A percentile compares a stretch with the other conserved stretches of the same genome.
Conservation (phyloP, 2,113 vertebrate genomes). For the Eulemur rufifrons region DNA sequence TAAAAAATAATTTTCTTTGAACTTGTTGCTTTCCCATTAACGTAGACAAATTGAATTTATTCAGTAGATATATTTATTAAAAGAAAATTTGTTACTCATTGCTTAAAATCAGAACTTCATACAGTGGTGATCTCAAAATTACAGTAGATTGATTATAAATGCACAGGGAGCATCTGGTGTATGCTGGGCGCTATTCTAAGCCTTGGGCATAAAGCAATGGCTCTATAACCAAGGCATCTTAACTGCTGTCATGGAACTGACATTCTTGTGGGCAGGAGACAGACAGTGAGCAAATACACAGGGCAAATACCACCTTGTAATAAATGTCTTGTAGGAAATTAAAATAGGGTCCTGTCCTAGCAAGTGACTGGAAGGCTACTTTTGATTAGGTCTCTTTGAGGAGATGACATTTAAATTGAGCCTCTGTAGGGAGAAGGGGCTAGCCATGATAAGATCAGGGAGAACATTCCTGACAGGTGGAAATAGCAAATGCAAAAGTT, state of each 20-base stretch:
- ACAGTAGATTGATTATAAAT: neutral
- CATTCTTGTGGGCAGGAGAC: neutral
- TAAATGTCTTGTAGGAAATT: neutral
- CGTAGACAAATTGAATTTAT: conserved; percentile 26
- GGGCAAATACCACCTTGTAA: neutral
- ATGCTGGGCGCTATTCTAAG: neutral
- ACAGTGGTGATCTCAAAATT: neutral
- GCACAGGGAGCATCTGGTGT: neutral
- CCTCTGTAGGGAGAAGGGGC: neutral
- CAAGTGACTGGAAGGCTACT: neutral
- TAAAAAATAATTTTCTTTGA: conserved; percentile 36
- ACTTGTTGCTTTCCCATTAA: conserved; percentile 35
- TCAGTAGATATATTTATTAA: conserved; percentile 8
- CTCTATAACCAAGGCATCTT: neutral
- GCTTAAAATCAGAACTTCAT: conserved; percentile 30
- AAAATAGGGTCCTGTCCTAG: neutral
- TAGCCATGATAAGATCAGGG: neutral
- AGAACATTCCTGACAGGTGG: conserved; percentile 13
- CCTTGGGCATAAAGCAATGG: neutral
- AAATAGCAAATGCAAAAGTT: conserved; percentile 33
- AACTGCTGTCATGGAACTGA: neutral
- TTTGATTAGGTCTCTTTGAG: neutral
- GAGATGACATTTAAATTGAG: neutral
- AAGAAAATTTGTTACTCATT: conserved; percentile 25
- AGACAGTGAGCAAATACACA: neutral